Percentiles rank a stretch among this genome's conserved stretches.
Conservation (phyloP, 1,140 invertebrate genomes). For the Neotoxoptera formosana region DNA sequence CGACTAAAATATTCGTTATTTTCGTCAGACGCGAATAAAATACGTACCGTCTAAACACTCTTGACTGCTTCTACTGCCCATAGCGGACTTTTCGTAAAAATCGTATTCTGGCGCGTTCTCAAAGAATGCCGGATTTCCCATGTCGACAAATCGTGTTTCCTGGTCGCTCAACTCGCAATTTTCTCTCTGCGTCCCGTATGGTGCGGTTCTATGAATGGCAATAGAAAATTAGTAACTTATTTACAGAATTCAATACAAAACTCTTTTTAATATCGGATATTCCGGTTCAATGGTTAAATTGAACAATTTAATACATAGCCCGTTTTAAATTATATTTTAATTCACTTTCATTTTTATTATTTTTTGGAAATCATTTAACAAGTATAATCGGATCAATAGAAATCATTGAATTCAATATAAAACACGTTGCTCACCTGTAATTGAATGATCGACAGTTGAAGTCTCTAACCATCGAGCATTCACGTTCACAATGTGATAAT, state of each 20-base stretch:
- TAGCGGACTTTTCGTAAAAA: constrained; percentile 82
- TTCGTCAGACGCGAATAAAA: neutral
- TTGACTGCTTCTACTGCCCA: constrained; percentile 69
- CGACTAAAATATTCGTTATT: neutral
- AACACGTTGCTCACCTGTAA: constrained; percentile 69
- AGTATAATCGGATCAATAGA: neutral
- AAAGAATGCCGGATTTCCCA: constrained; percentile 84
- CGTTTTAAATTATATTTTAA: neutral
- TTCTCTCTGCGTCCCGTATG: constrained; percentile 75
- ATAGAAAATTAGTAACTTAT: neutral
- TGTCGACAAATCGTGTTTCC: constrained; percentile 82
- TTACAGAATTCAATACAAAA: neutral
- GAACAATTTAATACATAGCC: neutral
- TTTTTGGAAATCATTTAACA: neutral
- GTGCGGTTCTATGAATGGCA: constrained; percentile 64
- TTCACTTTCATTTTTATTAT: neutral
- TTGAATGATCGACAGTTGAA: constrained; percentile 90
- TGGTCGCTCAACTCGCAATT: constrained; percentile 90
- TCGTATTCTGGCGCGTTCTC: constrained; percentile 84
- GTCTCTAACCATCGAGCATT: constrained; percentile 82
- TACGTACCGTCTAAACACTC: constrained; percentile 83
- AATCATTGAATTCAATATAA: neutral
- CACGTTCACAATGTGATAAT: constrained; percentile 79
- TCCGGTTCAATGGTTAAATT: neutral
- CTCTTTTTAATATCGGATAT: neutral